Percentiles rank a stretch among this genome's conserved stretches.
phyloP scores from a whole-genome alignment of 1,140 invertebrate genomes.

The Bombus impatiens region DNA sequence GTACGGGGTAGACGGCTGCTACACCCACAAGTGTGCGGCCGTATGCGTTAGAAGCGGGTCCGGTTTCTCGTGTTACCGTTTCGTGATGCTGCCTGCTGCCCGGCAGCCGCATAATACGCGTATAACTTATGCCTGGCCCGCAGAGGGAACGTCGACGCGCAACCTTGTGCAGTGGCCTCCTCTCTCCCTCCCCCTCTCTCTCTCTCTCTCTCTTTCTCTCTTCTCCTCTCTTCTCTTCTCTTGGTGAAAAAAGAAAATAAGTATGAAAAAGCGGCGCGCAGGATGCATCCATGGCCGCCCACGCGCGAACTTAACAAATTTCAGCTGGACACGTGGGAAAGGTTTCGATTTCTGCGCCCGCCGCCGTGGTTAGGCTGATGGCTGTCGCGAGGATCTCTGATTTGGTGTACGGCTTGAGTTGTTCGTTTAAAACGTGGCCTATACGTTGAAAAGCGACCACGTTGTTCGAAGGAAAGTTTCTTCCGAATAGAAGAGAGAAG shows the following conservation, averaged over 20 bases:
- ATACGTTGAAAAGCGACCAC: too few species aligned
- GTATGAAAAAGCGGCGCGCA: neutral
- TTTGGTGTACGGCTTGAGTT: too few species aligned
- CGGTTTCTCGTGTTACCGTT: slow-evolving; percentile 71
- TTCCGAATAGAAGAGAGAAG: too few species aligned
- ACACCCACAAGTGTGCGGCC: slow-evolving; percentile 32
- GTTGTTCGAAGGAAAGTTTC: too few species aligned
- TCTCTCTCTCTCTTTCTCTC: too few species aligned
- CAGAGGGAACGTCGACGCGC: slow-evolving; percentile 42
- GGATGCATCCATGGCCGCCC: slow-evolving; percentile 24
- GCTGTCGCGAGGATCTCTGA: neutral
- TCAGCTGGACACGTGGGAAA: slow-evolving; percentile 26
- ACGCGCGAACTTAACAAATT: slow-evolving; percentile 31
- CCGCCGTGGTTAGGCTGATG: neutral
- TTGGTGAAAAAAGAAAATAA: neutral
- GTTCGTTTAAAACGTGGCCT: too few species aligned
- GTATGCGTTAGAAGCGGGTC: slow-evolving; percentile 51
- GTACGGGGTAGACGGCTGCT: slow-evolving; percentile 34
- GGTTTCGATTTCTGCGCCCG: slow-evolving; percentile 11
- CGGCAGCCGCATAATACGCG: slow-evolving; percentile 63
- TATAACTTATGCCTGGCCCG: slow-evolving; percentile 65
- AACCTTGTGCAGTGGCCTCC: slow-evolving; percentile 20
- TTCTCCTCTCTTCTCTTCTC: too few species aligned
- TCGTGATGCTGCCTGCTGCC: slow-evolving; percentile 60
- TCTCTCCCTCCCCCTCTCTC: neutral